Conservation (phyloP, 2,113 vertebrate species). For the Echinops telfairi region DNA sequence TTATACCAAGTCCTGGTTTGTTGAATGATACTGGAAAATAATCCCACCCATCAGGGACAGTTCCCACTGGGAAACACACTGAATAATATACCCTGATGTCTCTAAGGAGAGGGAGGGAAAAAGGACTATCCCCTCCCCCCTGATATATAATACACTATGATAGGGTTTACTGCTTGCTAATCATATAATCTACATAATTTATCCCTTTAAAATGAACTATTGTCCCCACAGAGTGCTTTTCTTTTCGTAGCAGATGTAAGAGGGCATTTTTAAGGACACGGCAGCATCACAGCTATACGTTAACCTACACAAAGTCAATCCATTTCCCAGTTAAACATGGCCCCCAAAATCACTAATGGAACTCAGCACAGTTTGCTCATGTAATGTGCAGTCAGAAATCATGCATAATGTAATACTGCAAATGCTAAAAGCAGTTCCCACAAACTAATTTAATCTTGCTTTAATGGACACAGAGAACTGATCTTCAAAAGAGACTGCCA, state of each 20-base stretch:
- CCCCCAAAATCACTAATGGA: conserved; percentile 77
- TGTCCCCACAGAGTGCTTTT: conserved; percentile 66
- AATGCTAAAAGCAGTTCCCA: conserved; percentile 77
- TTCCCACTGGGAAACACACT: not conserved
- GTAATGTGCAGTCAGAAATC: conserved; percentile 60
- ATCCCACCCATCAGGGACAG: not conserved
- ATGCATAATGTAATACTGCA: conserved; percentile 78
- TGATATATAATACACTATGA: not conserved
- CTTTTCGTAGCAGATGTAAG: conserved; percentile 60
- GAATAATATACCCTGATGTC: not conserved
- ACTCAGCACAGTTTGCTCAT: conserved; percentile 44
- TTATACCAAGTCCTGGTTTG: not conserved
- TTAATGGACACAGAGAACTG: conserved; percentile 71
- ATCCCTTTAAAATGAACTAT: conserved; percentile 70
- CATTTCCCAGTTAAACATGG: conserved; percentile 67
- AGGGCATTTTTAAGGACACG: conserved; percentile 50
- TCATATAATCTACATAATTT: conserved; percentile 67
- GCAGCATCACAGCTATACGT: conserved; percentile 65
- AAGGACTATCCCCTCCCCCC: not conserved
- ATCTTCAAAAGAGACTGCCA: conserved; percentile 68
- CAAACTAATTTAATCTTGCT: conserved; percentile 75
- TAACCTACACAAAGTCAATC: conserved; percentile 77
- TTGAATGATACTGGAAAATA: not conserved
- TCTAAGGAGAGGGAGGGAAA: not conserved
- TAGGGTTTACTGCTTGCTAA: conserved; percentile 50